Evolutionary conservation across 2,888 invertebrate species (phyloP).

Genomic region (Athrips mouffetella): DNA sequence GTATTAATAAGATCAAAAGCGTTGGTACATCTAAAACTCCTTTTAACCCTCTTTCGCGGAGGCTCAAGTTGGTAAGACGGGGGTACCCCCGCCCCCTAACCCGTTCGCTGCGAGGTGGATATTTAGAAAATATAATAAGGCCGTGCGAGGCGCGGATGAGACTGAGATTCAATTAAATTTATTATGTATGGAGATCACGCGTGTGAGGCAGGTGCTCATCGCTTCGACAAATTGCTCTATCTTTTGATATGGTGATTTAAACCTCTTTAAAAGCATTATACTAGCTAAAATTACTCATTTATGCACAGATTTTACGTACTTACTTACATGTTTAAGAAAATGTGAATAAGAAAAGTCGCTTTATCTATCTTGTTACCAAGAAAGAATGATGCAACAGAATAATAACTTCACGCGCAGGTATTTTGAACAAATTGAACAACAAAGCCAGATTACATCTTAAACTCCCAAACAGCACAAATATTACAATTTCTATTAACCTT

Average conservation of each 20-base stretch:
- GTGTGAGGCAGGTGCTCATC: slow-evolving; percentile 68
- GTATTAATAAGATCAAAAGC: slow-evolving; percentile 87
- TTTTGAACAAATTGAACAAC: no score
- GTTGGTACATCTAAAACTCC: slow-evolving; percentile 80
- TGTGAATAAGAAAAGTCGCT: not conserved
- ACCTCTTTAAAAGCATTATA: slow-evolving; percentile 29
- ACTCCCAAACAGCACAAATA: no score
- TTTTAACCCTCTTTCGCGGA: slow-evolving; percentile 75
- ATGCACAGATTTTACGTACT: not conserved
- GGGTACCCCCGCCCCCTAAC: slow-evolving; percentile 60
- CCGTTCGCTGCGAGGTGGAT: slow-evolving; percentile 63
- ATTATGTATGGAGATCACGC: slow-evolving; percentile 76
- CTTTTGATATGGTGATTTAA: slow-evolving; percentile 38
- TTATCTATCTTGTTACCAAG: not conserved
- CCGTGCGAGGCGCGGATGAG: slow-evolving; percentile 65
- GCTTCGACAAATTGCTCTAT: slow-evolving; percentile 62
- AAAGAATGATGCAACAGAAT: no score
- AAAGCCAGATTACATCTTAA: no score
- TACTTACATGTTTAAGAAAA: not conserved
- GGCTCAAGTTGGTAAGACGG: slow-evolving; percentile 73
- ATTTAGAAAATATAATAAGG: slow-evolving; percentile 74
- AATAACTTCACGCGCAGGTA: no score
- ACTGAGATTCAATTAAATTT: slow-evolving; percentile 76
- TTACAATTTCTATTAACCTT: slow-evolving; percentile 38
- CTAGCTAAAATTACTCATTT: slow-evolving; percentile 31